A percentile compares a stretch with the other conserved stretches of the same genome.
Conservation (phyloP, 2,797 vertebrate genomes). For the Anguilla anguilla region DNA sequence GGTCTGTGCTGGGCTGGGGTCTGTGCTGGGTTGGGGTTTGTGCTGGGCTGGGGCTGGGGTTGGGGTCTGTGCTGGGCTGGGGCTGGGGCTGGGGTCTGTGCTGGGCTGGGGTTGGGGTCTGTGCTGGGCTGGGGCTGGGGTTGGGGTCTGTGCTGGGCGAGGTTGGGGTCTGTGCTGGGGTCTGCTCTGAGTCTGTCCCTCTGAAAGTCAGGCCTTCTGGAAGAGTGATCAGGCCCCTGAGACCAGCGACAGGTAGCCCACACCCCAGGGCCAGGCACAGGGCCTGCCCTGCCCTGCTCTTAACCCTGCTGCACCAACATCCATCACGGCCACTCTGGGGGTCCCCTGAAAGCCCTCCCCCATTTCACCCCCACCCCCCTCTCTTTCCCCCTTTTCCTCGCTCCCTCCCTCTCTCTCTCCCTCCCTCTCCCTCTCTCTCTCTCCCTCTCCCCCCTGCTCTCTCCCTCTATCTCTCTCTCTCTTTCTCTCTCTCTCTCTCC, state of each 20-base stretch:
- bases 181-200: slow-evolving; percentile 35
- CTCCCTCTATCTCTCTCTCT: slow-evolving; percentile 22
- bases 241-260: slow-evolving; percentile 50
- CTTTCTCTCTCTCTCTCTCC: background rate
- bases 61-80: too few species aligned
- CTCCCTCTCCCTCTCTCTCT: slow-evolving; percentile 15
- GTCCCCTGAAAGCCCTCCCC: slow-evolving; percentile 24
- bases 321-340: slow-evolving; percentile 33
- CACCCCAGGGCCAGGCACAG: slow-evolving; percentile 27
- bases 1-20: too few species aligned
- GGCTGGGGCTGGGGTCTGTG: too few species aligned
- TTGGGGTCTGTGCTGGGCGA: too few species aligned
- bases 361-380: slow-evolving; percentile 30
- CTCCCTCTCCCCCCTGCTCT: slow-evolving; percentile 27
- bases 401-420: background rate
- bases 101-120: too few species aligned
- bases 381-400: background rate
- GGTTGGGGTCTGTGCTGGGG: too few species aligned
- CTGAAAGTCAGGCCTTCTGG: slow-evolving; percentile 31
- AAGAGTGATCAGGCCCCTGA: slow-evolving; percentile 54
- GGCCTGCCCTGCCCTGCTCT: slow-evolving; percentile 38
- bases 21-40: too few species aligned
- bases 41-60: too few species aligned
- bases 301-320: slow-evolving; percentile 31
- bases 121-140: too few species aligned